A percentile compares a stretch with the other conserved stretches of the same genome.
Conservation (phyloP, 2,797 vertebrate genomes). For the Poliocrania exsul region DNA sequence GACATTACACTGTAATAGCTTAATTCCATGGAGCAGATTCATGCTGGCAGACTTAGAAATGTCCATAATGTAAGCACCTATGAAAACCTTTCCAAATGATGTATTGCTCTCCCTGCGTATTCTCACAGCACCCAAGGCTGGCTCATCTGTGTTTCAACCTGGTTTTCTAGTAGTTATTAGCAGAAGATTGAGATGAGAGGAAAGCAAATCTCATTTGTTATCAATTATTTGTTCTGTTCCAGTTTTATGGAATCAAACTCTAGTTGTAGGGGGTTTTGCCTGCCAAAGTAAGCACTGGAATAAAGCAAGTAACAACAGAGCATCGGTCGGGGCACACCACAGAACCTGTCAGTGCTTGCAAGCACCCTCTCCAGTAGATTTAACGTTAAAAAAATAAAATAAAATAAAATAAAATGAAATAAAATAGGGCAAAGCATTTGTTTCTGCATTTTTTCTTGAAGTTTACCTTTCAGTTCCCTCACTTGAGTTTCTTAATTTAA, state of each 20-base stretch:
- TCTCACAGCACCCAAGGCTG: background rate
- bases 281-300: background rate
- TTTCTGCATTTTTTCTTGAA: slow-evolving; percentile 32
- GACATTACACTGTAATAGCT: background rate
- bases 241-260: background rate
- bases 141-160: background rate
- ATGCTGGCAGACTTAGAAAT: background rate
- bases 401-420: background rate
- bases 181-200: background rate
- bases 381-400: background rate
- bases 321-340: background rate
- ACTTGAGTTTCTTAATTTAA: slow-evolving; percentile 65
- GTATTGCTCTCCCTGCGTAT: background rate
- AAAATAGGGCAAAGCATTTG: slow-evolving; percentile 13
- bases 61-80: slow-evolving; percentile 16
- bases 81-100: background rate
- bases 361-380: background rate
- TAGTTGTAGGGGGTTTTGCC: background rate
- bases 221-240: slow-evolving; percentile 37
- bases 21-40: background rate
- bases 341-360: background rate
- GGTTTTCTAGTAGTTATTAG: background rate
- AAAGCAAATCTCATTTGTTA: slow-evolving; percentile 22
- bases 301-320: background rate
- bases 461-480: slow-evolving; percentile 63